Evolutionary conservation across 2,797 vertebrate genomes (phyloP).

Genomic region (Myiotriccus ornatus): DNA sequence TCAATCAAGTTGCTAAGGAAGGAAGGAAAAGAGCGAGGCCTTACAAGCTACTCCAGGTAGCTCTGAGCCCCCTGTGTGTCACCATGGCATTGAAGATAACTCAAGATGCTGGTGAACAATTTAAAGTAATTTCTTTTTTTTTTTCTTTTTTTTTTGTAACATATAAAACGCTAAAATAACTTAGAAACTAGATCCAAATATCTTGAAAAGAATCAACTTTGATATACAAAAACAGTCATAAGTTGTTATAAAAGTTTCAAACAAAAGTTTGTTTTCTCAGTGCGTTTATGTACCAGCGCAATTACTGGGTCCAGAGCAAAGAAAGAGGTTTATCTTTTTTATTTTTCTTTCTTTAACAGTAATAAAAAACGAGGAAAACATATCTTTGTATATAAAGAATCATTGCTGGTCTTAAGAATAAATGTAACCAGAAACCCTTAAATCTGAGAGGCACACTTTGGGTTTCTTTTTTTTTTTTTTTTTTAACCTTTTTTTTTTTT

Average conservation of each 20-base stretch:
- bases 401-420: conserved; percentile 99
- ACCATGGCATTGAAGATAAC: conserved; percentile 82
- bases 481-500: conserved; percentile 32
- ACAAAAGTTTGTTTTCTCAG: conserved; percentile 95
- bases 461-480: conserved; percentile 78
- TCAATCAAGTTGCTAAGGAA: conserved; percentile 86
- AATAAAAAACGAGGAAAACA: conserved; percentile 86
- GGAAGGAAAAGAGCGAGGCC: conserved; percentile 77
- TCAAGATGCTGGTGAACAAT: conserved; percentile 87
- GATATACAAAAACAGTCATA: conserved; percentile 98
- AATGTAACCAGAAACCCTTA: conserved; percentile 97
- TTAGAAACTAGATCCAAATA: conserved; percentile 99
- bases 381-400: conserved; percentile 99
- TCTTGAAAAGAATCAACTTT: conserved; percentile 96
- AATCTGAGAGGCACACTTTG: conserved; percentile 98
- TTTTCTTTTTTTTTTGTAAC: conserved; percentile 76
- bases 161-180: conserved; percentile 99
- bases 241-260: conserved; percentile 90
- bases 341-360: conserved; percentile 82
- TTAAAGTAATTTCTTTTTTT: conserved; percentile 67
- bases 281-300: conserved; percentile 98
- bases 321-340: conserved; percentile 86
- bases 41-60: conserved; percentile 91
- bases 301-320: conserved; percentile 99
- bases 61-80: conserved; percentile 79